phyloP scores from a whole-genome alignment of 2,888 invertebrate genomes.

The Athalia cordata region DNA sequence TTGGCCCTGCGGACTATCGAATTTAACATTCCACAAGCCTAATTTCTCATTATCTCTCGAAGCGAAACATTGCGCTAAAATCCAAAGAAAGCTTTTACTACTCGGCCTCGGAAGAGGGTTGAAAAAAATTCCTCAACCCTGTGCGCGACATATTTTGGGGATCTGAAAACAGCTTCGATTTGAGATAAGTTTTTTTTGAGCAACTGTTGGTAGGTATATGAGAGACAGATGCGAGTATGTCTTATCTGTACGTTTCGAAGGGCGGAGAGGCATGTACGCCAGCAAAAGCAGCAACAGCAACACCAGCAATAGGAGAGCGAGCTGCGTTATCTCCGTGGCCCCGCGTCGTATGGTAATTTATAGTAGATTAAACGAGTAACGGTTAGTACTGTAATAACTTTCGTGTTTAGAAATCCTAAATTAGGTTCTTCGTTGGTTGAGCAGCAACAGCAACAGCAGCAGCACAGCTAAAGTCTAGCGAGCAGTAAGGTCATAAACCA shows the following conservation, averaged over 20 bases:
- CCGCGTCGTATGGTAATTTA: slow-evolving; percentile 21
- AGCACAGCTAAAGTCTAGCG: too few species aligned
- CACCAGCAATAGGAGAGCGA: not conserved
- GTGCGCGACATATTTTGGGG: not conserved
- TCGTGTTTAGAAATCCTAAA: slow-evolving; percentile 25
- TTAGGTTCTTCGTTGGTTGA: not conserved
- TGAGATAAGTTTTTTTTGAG: too few species aligned
- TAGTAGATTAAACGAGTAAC: slow-evolving; percentile 29
- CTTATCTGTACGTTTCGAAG: slow-evolving; percentile 31
- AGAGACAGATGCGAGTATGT: slow-evolving; percentile 19
- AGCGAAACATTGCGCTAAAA: not conserved
- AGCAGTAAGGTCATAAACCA: not conserved
- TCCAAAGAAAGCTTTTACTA: slow-evolving; percentile 3
- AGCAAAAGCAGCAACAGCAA: not conserved
- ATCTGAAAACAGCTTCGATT: too few species aligned
- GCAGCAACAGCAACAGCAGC: too few species aligned
- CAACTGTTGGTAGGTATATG: too few species aligned
- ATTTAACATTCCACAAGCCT: too few species aligned
- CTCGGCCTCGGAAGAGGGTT: not conserved
- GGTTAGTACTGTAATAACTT: slow-evolving; percentile 31
- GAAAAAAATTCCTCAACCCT: too few species aligned
- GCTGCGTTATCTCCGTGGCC: not conserved
- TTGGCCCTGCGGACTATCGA: too few species aligned
- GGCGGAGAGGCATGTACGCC: slow-evolving; percentile 32
- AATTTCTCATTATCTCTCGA: not conserved